Base-by-base conservation (phyloP, 2,888 invertebrate species). In the Rhingia rostrata region DNA sequence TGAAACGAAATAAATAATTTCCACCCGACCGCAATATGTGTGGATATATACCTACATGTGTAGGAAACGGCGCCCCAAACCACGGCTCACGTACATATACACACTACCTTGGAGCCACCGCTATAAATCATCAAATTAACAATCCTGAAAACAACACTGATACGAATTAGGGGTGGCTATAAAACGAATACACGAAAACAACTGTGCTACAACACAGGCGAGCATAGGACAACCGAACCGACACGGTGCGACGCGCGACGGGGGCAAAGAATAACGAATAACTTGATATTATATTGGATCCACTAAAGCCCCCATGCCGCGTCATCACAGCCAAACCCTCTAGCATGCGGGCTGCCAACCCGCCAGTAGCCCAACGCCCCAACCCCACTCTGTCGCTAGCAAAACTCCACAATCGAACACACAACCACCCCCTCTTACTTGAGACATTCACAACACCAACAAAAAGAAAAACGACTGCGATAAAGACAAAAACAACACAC, bases 111-210 rank as follows among this genome's bases (percentile, higher is more conserved):
- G 69, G 69, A 80, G 84, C 70, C 74, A 80, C 80, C 60, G 84
- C 70, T 75, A 87, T 86, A 87, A 87, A 86, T 87, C 86, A 86
- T 81, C 86, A 86, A 87, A 87, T 87, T 87, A 87, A 87, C 87
- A 87, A 86, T 85, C 85, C 85, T 85, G 86, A 87, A 84, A 87
- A 87, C 86, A 87, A 84, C 84, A 84, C 86, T 85, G 84, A 80
- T 86, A 80, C 75, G 86, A 87, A 87, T 87, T 87, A 87, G 85
- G 85, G 86, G 87, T 83, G 82, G 83, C 83, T 83, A 83, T 83
- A 83, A 83, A 85, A 85, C 85, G 80, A 81, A 80, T 80, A 85
- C 85, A 85, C 74, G 78, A 79, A 86, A 86, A 86, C 86, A 87
- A 86, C 86, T 81, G 80, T 79, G 77, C 75, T 70, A 72, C 75